Evolutionary conservation across 2,797 vertebrate genomes (phyloP).

Genomic region (Eleutherodactylus coqui): DNA sequence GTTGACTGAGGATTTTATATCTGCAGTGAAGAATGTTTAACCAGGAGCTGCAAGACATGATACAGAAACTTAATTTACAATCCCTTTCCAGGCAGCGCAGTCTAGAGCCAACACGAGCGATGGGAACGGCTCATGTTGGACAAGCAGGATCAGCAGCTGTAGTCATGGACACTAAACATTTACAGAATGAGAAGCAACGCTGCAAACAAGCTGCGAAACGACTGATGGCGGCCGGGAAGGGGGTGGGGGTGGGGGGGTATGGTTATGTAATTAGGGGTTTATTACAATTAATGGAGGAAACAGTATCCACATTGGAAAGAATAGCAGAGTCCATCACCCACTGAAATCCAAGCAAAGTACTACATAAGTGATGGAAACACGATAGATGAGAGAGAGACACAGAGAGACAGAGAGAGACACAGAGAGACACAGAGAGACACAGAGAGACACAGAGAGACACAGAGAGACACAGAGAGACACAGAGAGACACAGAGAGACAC

Average conservation of each 20-base stretch:
- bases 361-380: too few relatives aligned
- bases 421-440: too few relatives aligned
- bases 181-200: slow-evolving; percentile 64
- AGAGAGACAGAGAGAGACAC: too few relatives aligned
- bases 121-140: slow-evolving; percentile 47
- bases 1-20: neutral
- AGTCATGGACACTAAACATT: slow-evolving; percentile 70
- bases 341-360: neutral
- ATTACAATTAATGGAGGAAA: neutral
- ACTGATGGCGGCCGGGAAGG: neutral
- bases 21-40: neutral
- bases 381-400: too few relatives aligned
- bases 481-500: neutral
- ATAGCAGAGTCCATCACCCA: neutral
- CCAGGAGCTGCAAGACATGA: neutral
- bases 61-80: neutral
- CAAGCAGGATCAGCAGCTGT: slow-evolving; percentile 66
- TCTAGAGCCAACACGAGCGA: slow-evolving; percentile 48
- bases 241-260: neutral
- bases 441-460: neutral
- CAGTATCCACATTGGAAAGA: neutral
- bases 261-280: neutral
- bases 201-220: neutral
- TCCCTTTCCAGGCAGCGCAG: neutral
- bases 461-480: neutral